Percentiles rank a stretch among this genome's conserved stretches.
These are phyloP conservation scores for Cremastinae sp. DNA, from an alignment of 2,888 invertebrate genomes.

Conservation along the genomic window DNA sequence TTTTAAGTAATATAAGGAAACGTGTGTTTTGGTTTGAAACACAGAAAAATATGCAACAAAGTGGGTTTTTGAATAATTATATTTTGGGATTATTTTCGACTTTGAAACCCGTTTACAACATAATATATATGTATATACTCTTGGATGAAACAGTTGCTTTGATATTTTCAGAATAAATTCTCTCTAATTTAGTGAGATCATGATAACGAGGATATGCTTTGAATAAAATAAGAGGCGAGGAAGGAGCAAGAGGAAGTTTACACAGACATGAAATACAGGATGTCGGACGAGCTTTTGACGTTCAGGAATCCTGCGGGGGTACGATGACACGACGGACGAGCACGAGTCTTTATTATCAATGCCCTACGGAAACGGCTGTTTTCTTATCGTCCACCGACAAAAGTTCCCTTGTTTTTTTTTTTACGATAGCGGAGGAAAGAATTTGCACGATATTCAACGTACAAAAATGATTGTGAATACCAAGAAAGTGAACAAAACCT, in stretches of 20 bases:
- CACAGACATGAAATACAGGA: background rate
- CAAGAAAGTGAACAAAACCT: too few species aligned
- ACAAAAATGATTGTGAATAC: background rate
- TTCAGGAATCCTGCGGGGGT: constrained; percentile 6
- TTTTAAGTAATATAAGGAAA: too few species aligned
- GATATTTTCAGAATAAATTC: too few species aligned
- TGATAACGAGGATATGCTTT: constrained; percentile 6
- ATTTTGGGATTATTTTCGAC: too few species aligned
- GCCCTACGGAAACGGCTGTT: constrained; percentile 52
- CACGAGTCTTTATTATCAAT: constrained; percentile 45
- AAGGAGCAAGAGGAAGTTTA: constrained; percentile 9
- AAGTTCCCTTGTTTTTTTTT: constrained; percentile 21
- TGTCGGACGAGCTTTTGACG: background rate
- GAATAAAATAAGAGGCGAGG: constrained; percentile 29
- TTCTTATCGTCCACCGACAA: constrained; percentile 45
- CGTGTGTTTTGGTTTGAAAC: too few species aligned
- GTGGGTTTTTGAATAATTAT: too few species aligned
- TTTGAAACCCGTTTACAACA: too few species aligned
- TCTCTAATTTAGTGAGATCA: too few species aligned
- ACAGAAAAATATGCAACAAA: too few species aligned
- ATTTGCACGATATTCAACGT: background rate
- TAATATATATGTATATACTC: too few species aligned
- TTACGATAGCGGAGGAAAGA: constrained; percentile 19
- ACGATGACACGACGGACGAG: constrained; percentile 47
- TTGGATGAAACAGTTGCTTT: too few species aligned